Base-by-base conservation (phyloP, 1,140 invertebrate genomes). In the Drosophila suzukii region DNA sequence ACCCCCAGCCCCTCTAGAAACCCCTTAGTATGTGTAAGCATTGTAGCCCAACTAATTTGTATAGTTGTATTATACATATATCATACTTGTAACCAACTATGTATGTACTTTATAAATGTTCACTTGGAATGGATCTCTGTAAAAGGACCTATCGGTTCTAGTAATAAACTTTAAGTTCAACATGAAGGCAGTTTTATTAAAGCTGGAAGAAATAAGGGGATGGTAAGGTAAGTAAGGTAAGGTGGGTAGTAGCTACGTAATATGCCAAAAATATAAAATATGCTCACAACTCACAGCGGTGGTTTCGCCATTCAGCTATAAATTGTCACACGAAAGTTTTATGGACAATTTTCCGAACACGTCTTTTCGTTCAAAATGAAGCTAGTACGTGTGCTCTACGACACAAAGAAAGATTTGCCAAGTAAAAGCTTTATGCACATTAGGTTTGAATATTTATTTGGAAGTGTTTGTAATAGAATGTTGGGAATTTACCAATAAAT, bases 261-360 rank as follows among this genome's bases (percentile, higher is more conserved):
- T 53, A 39, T 53, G 47, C 20, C 27, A 61, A 54, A 65, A 46
- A 65, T 61, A 65, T 65, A 61, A 46, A 65, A 65, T 65, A 61
- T 65, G 57, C 30, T 30, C 43, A 62, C 62, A 61, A 65, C 62
- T 38, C 65, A 51, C 27, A 41, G 44, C 27, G 32, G 36, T 41
- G 34, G 34, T 30, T 2, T 39, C 24, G 24, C 38, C 32, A 68
- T 53, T 68, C 38, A 44, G 47, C 65, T 54, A 68, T 68, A 54
- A 68, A 68, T 68, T 68, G 65, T 68, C 65, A 66, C 65, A 51
- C 47, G 66, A 66, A 68, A 68, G 15, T 68, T 68, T 66, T 68
- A 68, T 67, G 47, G 32, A 53, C 65, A 53, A 54, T 46, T 68
- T 67, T 34, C 30, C 10, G 65, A 54, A 66, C 65, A 68, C 61